Evolutionary conservation across 2,797 vertebrate genomes (phyloP), one percentile per base, ranked within the genome.

Genomic region (Neosilurus hyrtlii): DNA sequence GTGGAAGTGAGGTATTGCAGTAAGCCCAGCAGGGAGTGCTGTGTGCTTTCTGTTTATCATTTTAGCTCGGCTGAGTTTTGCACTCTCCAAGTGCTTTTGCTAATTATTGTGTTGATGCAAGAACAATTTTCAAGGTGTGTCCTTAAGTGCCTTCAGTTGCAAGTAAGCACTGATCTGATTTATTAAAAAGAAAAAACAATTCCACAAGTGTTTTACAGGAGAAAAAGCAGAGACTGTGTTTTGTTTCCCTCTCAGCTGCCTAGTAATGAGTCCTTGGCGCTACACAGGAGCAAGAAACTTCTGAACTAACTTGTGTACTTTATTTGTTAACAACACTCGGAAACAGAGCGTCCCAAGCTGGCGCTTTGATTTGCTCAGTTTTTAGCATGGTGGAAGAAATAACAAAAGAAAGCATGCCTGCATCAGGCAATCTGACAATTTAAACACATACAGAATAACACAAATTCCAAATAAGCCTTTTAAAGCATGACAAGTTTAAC

Each of bases 211-310:
- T 57, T 65, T 66, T 54, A 73, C 1, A 43, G n/a, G 49, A 61
- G 9, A 37, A 68, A 67, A 67, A 37, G 78, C 78, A 68, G 24
- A 70, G 43, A 81, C 22, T 6, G 35, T 11, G 63, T 63, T 52
- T 24, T 14, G 2, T 18, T 61, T 65, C 24, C 52, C 15, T 49
- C 66, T 65, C 68, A 43, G 76, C 67, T 79, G 67, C 67, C 76
- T 49, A 70, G 65, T 83, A 83, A 83, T 24, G 4, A 77, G 65
- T 83, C 35, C 66, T 12, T 68, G n/a, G 66, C 43, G 26, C 67
- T 43, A 65, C 16, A 43, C 7, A 49, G 43, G 37, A 37, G 56
- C 20, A 30, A 57, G 65, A 68, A 57, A 80, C 57, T 66, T 54
- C 43, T 9, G 22, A 43, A 43, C 43, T 49, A 51, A 49, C 61